These are phyloP conservation scores for Euwallacea fornicatus DNA, from an alignment of 1,140 invertebrate genomes.

Conservation along the genomic window DNA sequence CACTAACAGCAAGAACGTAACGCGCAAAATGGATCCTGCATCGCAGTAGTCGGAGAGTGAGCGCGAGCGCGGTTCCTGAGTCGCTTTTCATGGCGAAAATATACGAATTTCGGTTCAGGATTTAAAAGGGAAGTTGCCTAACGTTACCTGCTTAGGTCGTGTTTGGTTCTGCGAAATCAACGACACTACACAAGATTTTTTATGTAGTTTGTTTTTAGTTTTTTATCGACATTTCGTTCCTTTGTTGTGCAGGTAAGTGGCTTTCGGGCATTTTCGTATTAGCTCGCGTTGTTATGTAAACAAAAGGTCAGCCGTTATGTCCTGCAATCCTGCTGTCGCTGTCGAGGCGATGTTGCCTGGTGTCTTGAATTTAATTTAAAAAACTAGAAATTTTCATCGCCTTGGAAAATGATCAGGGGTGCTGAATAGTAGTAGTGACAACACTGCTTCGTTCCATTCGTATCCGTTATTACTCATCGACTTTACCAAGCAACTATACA, in stretches of 20 bases:
- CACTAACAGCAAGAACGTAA: slow-evolving; percentile 19
- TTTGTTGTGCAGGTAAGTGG: slow-evolving; percentile 45
- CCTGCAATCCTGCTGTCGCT: neutral
- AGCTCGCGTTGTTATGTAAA: slow-evolving; percentile 48
- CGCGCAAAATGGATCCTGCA: slow-evolving; percentile 32
- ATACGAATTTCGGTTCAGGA: slow-evolving; percentile 6
- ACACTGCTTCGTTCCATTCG: too few species aligned
- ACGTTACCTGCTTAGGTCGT: neutral
- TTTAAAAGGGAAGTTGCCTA: slow-evolving; percentile 1
- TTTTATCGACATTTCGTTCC: slow-evolving; percentile 39
- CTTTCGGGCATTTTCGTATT: slow-evolving; percentile 38
- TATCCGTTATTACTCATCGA: too few species aligned
- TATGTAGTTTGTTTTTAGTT: slow-evolving; percentile 6
- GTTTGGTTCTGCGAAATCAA: neutral
- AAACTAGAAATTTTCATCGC: too few species aligned
- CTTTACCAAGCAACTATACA: too few species aligned
- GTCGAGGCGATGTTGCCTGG: slow-evolving; percentile 9
- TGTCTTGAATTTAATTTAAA: neutral
- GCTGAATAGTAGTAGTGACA: too few species aligned
- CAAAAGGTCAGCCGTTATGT: slow-evolving; percentile 32
- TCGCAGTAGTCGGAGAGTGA: slow-evolving; percentile 23
- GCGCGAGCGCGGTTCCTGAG: slow-evolving; percentile 23
- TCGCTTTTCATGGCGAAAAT: slow-evolving; percentile 19
- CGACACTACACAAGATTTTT: slow-evolving; percentile 3
- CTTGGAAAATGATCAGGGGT: too few species aligned